Evolutionary conservation across 1,140 invertebrate species (phyloP).

Genomic region (Nylanderia fulva): DNA sequence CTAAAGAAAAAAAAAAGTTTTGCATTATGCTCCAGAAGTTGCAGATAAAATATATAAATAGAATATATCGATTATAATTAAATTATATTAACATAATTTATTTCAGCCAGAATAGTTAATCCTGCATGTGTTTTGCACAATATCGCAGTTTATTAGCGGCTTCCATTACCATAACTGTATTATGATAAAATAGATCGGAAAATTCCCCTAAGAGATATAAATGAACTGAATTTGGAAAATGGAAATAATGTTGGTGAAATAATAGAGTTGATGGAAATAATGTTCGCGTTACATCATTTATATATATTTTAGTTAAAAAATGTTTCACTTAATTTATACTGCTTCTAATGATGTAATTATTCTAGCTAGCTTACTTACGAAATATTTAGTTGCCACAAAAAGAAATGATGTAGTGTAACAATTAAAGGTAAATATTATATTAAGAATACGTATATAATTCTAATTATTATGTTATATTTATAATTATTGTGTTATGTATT

Average conservation of each 20-base stretch:
- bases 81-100: not conserved
- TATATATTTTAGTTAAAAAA: not conserved
- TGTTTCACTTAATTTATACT: no score
- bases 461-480: not conserved
- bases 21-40: constrained; percentile 20
- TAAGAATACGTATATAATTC: not conserved
- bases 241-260: not conserved
- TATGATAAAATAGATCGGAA: constrained; percentile 2
- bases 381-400: constrained; percentile 78
- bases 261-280: no score
- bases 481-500: constrained; percentile 3
- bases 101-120: constrained; percentile 15
- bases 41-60: not conserved
- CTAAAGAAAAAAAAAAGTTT: constrained; percentile 4
- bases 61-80: no score
- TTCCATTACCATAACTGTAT: not conserved
- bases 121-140: constrained; percentile 8
- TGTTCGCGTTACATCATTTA: not conserved
- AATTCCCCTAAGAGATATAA: not conserved
- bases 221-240: not conserved
- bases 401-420: constrained; percentile 81
- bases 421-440: constrained; percentile 83
- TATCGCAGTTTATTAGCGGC: not conserved
- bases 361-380: constrained; percentile 82
- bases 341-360: constrained; percentile 73